phyloP scores from a whole-genome alignment of 2,888 invertebrate genomes.

The Polietes domitor region DNA sequence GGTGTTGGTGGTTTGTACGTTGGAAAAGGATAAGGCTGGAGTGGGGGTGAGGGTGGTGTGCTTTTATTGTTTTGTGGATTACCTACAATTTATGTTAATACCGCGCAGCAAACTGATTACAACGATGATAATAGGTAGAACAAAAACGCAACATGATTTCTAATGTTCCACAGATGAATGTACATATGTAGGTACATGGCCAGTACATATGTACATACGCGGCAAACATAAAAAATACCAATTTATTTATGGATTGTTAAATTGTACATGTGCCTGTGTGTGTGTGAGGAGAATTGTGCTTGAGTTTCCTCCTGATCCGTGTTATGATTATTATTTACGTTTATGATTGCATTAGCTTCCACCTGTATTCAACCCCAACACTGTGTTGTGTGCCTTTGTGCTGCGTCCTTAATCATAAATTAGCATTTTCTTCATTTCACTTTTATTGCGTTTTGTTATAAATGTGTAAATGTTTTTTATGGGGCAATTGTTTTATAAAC shows the following conservation, averaged over 20 bases:
- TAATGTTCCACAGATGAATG: neutral
- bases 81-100: slow-evolving; percentile 39
- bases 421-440: neutral
- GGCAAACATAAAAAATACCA: neutral
- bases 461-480: neutral
- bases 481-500: neutral
- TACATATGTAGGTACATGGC: neutral
- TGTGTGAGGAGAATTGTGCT: no score
- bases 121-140: slow-evolving; percentile 6
- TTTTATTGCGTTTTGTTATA: neutral
- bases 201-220: neutral
- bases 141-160: neutral
- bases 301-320: neutral
- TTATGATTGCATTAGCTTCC: slow-evolving; percentile 27
- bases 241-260: slow-evolving; percentile 20
- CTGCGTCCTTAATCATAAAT: neutral
- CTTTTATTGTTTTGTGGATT: slow-evolving; percentile 24
- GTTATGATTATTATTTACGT: slow-evolving; percentile 9
- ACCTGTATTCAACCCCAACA: slow-evolving; percentile 14
- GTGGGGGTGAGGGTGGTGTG: neutral
- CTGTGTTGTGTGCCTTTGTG: neutral
- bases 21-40: neutral
- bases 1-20: no score
- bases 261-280: neutral
- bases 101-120: slow-evolving; percentile 17